Percentiles rank a stretch among this genome's conserved stretches.
These are phyloP conservation scores for Zaprionus gabonicus DNA, from an alignment of 1,140 invertebrate species.

Conservation along the genomic window DNA sequence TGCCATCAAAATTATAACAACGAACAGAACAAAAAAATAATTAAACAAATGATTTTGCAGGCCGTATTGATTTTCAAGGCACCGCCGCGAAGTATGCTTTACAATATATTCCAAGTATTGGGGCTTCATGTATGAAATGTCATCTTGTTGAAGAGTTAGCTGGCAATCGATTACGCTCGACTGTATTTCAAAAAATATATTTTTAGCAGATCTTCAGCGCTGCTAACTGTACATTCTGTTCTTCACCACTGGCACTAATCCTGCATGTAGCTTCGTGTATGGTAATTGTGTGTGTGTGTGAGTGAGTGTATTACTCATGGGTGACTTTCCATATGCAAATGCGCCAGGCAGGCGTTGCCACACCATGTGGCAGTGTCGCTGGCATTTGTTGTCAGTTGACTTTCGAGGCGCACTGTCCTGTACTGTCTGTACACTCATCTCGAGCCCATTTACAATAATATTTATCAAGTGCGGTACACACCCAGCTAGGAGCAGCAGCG, in stretches of 20 bases:
- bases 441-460: conserved; percentile 45
- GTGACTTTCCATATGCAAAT: conserved; percentile 38
- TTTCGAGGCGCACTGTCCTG: conserved; percentile 28
- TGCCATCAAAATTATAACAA: no score
- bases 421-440: conserved; percentile 25
- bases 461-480: conserved; percentile 53
- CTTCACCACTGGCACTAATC: conserved; percentile 8
- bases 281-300: not conserved
- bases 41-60: no score
- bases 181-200: no score
- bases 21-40: no score
- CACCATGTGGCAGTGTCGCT: conserved; percentile 6
- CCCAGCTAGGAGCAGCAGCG: conserved; percentile 36
- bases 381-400: conserved; percentile 13
- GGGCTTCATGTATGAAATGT: no score
- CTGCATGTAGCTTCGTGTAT: not conserved
- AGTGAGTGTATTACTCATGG: conserved; percentile 20
- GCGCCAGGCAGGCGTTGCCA: not conserved
- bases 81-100: no score
- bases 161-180: no score
- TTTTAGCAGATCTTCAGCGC: not conserved
- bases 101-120: no score
- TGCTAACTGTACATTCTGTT: not conserved
- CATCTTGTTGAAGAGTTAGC: no score
- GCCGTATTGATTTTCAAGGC: no score